phyloP scores from a whole-genome alignment of 2,113 vertebrate species.

The Hirundichthys speculiger region DNA sequence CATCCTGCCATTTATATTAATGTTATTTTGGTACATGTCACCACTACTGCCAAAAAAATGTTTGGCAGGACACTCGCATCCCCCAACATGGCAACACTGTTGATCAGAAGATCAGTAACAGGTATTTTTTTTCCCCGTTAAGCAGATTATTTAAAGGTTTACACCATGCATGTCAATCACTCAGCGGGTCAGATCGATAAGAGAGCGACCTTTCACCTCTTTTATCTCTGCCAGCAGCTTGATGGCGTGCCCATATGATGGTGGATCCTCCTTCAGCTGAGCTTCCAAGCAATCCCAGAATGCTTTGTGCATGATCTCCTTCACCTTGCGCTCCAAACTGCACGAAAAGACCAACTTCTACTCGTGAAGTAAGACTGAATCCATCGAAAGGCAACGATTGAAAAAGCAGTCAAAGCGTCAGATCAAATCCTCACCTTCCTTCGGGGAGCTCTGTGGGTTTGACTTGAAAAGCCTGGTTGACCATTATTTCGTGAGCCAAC shows the following conservation, averaged over 20 bases:
- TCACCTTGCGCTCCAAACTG: conserved; percentile 92
- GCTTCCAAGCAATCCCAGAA: conserved; percentile 95
- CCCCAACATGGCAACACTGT: no score
- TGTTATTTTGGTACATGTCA: no score
- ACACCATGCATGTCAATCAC: no score
- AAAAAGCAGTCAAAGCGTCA: not conserved
- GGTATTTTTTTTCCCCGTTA: no score
- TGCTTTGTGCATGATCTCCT: conserved; percentile 94
- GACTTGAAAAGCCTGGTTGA: conserved; percentile 90
- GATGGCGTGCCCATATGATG: conserved; percentile 71
- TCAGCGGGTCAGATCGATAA: no score
- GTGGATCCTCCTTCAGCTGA: conserved; percentile 90
- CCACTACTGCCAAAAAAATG: no score
- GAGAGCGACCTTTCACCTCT: conserved; percentile 70
- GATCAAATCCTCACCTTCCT: conserved; percentile 83
- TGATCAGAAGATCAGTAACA: no score
- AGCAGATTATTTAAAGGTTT: no score
- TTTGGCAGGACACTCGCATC: no score
- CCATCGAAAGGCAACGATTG: not conserved
- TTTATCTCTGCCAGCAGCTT: conserved; percentile 79
- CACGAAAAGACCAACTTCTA: not conserved
- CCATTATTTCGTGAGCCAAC: conserved; percentile 94
- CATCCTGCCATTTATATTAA: no score
- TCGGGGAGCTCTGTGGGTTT: conserved; percentile 88
- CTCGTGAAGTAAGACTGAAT: not conserved